Percentiles rank a stretch among this genome's conserved stretches.
Conservation (phyloP, 1,140 invertebrate genomes). For the Drosophila ogumai region DNA sequence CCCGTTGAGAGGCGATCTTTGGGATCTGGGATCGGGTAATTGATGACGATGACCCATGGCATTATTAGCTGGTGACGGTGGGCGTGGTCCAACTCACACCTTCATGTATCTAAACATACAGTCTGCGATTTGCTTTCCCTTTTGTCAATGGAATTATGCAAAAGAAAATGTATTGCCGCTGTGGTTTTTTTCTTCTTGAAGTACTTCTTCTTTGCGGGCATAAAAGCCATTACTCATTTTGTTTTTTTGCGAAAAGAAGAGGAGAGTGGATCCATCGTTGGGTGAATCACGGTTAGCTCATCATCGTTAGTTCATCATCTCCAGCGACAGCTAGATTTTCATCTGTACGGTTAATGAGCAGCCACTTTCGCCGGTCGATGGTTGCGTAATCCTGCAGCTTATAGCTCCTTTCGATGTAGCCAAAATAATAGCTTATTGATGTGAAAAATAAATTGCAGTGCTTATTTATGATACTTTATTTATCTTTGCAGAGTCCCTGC, state of each 20-base stretch:
- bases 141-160: slow-evolving; percentile 54
- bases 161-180: slow-evolving; percentile 34
- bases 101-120: background rate
- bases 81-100: slow-evolving; percentile 35
- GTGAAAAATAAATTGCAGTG: background rate
- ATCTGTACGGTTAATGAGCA: slow-evolving; percentile 17
- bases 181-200: background rate
- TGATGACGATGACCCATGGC: slow-evolving; percentile 37
- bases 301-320: slow-evolving; percentile 46
- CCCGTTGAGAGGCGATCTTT: slow-evolving; percentile 10
- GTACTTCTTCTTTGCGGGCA: slow-evolving; percentile 18
- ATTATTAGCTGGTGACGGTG: slow-evolving; percentile 29
- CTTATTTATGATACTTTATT: background rate
- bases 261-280: slow-evolving; percentile 10
- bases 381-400: slow-evolving; percentile 9
- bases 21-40: slow-evolving; percentile 15
- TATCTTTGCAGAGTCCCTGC: slow-evolving; percentile 63
- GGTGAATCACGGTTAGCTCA: slow-evolving; percentile 53
- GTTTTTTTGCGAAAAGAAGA: slow-evolving; percentile 1
- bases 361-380: slow-evolving; percentile 30
- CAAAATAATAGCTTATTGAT: background rate
- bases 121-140: slow-evolving; percentile 62
- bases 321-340: slow-evolving; percentile 25
- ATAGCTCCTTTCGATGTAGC: background rate
- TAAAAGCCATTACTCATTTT: slow-evolving; percentile 52